A percentile compares a stretch with the other conserved stretches of the same genome.
These are phyloP conservation scores for Eutrigla gurnardus DNA, from an alignment of 2,797 vertebrate genomes.

Conservation along the genomic window DNA sequence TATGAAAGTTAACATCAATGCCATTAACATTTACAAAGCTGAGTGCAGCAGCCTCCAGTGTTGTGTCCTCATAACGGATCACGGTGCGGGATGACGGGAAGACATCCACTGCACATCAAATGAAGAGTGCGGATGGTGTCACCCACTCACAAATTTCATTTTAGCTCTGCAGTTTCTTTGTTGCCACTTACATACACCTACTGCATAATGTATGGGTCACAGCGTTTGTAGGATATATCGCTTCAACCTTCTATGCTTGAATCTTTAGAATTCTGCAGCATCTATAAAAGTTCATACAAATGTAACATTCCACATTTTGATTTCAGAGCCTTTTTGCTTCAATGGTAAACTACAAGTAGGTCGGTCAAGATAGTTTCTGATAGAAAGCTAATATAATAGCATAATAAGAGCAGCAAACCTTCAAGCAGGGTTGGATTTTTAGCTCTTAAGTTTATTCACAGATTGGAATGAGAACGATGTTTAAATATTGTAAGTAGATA, in stretches of 20 bases:
- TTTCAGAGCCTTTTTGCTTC: too few relatives aligned
- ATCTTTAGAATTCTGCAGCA: neutral
- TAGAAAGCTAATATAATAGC: too few relatives aligned
- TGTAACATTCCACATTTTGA: too few relatives aligned
- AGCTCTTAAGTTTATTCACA: too few relatives aligned
- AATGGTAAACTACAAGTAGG: too few relatives aligned
- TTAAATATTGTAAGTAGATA: too few relatives aligned
- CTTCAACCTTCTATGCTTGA: constrained; percentile 1
- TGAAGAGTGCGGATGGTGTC: neutral
- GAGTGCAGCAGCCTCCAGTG: neutral
- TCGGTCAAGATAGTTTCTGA: too few relatives aligned
- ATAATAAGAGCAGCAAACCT: too few relatives aligned
- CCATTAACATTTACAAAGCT: neutral
- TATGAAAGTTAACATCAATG: constrained; percentile 28
- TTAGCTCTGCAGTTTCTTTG: neutral
- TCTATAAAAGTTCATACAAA: too few relatives aligned
- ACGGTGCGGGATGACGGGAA: neutral
- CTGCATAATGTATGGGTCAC: constrained; percentile 18
- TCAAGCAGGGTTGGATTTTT: too few relatives aligned
- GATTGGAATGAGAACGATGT: too few relatives aligned
- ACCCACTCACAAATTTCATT: constrained; percentile 5
- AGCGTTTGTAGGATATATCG: constrained; percentile 1
- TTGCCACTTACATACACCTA: neutral
- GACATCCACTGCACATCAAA: neutral
- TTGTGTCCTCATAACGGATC: neutral